Conservation (phyloP, 2,888 invertebrate species). For the Hirtodrosophila duncani region DNA sequence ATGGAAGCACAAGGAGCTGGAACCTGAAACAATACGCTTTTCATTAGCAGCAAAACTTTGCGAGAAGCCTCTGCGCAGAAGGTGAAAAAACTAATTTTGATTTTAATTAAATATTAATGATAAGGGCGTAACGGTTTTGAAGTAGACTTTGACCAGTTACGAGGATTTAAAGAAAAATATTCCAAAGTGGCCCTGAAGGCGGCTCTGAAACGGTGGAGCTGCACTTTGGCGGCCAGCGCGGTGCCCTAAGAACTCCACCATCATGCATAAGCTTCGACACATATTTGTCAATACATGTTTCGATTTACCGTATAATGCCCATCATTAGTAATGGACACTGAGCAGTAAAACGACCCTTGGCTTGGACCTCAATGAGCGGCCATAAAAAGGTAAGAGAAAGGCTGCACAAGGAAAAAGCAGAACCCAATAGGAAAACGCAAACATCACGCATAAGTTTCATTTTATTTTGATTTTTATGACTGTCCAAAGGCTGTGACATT, state of each 20-base stretch:
- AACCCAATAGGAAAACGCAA: constrained; percentile 44
- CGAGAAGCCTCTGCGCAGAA: constrained; percentile 5
- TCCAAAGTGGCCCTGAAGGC: no score
- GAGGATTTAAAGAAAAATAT: no score
- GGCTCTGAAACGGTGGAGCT: no score
- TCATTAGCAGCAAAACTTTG: no score
- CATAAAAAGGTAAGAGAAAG: constrained; percentile 21
- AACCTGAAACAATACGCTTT: constrained; percentile 19
- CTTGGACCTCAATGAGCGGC: constrained; percentile 5
- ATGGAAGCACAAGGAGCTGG: constrained; percentile 39
- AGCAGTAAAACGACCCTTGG: constrained; percentile 27
- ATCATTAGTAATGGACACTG: constrained; percentile 35
- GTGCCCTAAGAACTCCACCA: no score
- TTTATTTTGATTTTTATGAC: constrained; percentile 76
- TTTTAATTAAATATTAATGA: constrained; percentile 71
- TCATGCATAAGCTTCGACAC: no score
- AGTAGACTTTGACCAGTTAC: no score
- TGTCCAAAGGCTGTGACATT: constrained; percentile 40
- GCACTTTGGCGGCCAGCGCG: no score
- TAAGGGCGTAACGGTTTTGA: no score
- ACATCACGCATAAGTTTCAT: constrained; percentile 75
- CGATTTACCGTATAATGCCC: constrained; percentile 33
- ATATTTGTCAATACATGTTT: neutral
- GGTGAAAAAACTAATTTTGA: constrained; percentile 61
- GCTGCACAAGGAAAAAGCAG: neutral